Base-by-base conservation (phyloP, 2,113 vertebrate genomes). In the Gymnobelideus leadbeateri region DNA sequence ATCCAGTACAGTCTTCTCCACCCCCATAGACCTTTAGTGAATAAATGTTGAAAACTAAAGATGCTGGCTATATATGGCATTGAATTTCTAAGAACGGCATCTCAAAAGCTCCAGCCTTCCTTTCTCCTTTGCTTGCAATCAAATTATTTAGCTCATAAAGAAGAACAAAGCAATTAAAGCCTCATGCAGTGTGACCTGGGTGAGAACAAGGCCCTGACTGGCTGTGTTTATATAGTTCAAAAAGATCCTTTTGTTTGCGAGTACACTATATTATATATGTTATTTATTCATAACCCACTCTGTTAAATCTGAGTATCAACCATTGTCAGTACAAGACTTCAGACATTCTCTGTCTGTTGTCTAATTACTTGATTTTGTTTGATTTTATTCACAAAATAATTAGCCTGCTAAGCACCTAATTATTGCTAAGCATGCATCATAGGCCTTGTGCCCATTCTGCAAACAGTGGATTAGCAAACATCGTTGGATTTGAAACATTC, bases 381-480 rank as follows among this genome's bases (percentile, higher is more conserved):
- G 49, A 97, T 97, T 98, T 97, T 97, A 97, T 97, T 97, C 96
- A 95, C 93, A 95, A 96, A 98, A 97, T 97, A 98, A 98, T 98
- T 97, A 96, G 25, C 91, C 94, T 92, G 89, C 92, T 96, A 96
- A 97, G 93, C 89, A 93, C 89, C 54, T 96, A 92, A 96, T 96
- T 97, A 97, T 93, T 94, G 91, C 96, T 77, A 89, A 97, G 31
- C 50, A 47, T 46, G 52, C 84, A n/a, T 94, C 92, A 43, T 57
- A 37, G 0, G 50, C 92, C 93, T 49, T 47, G 94, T 43, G 28
- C 0, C 0, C 0, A 61, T 10, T 0, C 1, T 26, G 92, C 92
- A 94, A 97, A 95, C 0, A 0, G 0, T 91, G 14, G 0, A 0
- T 90, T 93, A 95, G 31, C 84, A 57, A 96, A 54, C 43, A 23